These are phyloP conservation scores for Phrynocephalus versicolor DNA, from an alignment of 2,113 vertebrate species.

Conservation along the genomic window DNA sequence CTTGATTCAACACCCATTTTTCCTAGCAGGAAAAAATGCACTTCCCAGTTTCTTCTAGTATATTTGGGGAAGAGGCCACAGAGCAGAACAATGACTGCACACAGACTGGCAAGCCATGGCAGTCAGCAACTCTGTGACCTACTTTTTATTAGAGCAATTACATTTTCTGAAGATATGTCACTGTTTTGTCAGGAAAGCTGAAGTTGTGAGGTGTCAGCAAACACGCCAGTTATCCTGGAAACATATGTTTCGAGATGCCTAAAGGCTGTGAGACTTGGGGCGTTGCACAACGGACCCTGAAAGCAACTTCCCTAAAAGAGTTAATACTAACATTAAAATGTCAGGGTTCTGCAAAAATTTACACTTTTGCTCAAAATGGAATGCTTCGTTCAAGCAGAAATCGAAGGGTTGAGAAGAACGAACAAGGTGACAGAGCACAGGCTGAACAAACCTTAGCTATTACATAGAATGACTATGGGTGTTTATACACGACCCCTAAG, in stretches of 20 bases:
- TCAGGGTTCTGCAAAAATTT: neutral
- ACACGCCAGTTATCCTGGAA: slow-evolving; percentile 60
- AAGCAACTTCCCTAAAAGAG: neutral
- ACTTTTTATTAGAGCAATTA: slow-evolving; percentile 66
- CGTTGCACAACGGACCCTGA: slow-evolving; percentile 22
- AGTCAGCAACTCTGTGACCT: slow-evolving; percentile 74
- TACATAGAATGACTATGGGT: neutral
- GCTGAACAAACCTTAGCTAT: neutral
- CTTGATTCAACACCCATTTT: slow-evolving; percentile 5
- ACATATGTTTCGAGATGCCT: slow-evolving; percentile 40
- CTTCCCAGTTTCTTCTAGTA: slow-evolving; percentile 23
- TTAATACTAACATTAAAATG: neutral
- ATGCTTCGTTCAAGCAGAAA: neutral
- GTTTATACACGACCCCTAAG: too few relatives aligned
- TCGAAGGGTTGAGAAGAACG: neutral
- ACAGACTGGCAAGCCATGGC: slow-evolving; percentile 39
- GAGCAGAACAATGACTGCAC: slow-evolving; percentile 47
- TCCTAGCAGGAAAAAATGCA: slow-evolving; percentile 31
- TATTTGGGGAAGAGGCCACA: slow-evolving; percentile 39
- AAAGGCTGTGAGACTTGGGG: slow-evolving; percentile 45
- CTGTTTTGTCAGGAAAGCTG: slow-evolving; percentile 47
- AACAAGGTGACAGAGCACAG: too few relatives aligned
- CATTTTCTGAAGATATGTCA: slow-evolving; percentile 52
- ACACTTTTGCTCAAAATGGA: neutral
- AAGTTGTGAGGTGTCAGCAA: slow-evolving; percentile 69